These are phyloP conservation scores for Menidia menidia DNA, from an alignment of 2,797 vertebrate genomes.

Conservation along the genomic window DNA sequence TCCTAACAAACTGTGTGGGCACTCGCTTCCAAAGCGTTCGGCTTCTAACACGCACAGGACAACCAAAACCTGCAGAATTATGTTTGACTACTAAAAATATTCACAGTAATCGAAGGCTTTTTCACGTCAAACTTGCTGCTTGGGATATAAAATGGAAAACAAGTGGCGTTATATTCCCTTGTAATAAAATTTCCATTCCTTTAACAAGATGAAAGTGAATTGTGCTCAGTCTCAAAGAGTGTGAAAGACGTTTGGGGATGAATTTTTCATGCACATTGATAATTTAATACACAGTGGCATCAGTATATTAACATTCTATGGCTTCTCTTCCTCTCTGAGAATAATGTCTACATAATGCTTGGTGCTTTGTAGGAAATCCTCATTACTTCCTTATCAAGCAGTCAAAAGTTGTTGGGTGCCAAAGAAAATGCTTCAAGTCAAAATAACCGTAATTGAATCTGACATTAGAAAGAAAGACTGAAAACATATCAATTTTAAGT, in stretches of 20 bases:
- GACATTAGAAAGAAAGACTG: slow-evolving; percentile 26
- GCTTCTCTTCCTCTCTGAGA: slow-evolving; percentile 70
- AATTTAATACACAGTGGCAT: slow-evolving; percentile 83
- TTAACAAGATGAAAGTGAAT: slow-evolving; percentile 86
- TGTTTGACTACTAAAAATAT: slow-evolving; percentile 65
- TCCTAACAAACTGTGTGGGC: slow-evolving; percentile 55
- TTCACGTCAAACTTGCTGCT: slow-evolving; percentile 72
- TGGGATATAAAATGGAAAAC: slow-evolving; percentile 81
- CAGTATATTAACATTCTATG: slow-evolving; percentile 84
- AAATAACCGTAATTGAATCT: slow-evolving; percentile 16
- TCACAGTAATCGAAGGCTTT: slow-evolving; percentile 73
- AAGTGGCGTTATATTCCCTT: slow-evolving; percentile 81
- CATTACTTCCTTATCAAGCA: slow-evolving; percentile 55
- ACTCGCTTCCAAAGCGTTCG: slow-evolving; percentile 50
- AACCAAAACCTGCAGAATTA: slow-evolving; percentile 63
- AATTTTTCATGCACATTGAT: slow-evolving; percentile 85
- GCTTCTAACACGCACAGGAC: slow-evolving; percentile 43
- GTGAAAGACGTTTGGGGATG: slow-evolving; percentile 80
- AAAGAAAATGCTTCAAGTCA: slow-evolving; percentile 34
- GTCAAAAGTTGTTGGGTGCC: slow-evolving; percentile 60
- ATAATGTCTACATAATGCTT: slow-evolving; percentile 77
- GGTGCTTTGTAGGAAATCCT: slow-evolving; percentile 52
- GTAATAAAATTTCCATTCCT: slow-evolving; percentile 83
- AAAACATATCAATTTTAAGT: slow-evolving; percentile 15
- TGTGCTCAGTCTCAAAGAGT: slow-evolving; percentile 76